Percentiles rank a stretch among this genome's conserved stretches.
Conservation (phyloP, 2,888 invertebrate species). For the Stenichneumon culpator region DNA sequence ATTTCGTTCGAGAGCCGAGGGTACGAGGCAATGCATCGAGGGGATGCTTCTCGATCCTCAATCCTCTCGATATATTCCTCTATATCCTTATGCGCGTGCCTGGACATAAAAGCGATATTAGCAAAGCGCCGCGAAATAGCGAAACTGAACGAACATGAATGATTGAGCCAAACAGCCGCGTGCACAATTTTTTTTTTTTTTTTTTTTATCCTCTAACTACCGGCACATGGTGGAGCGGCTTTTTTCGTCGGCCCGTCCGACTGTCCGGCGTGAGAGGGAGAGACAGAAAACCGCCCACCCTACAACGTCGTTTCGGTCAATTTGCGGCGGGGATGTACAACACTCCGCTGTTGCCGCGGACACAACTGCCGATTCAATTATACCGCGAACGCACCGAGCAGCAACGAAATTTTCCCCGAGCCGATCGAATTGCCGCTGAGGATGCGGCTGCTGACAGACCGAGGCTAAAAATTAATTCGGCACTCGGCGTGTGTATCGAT, state of each 20-base stretch:
- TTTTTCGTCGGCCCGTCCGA: slow-evolving; percentile 40
- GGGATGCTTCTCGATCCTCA: slow-evolving; percentile 25
- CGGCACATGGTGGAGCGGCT: slow-evolving; percentile 1
- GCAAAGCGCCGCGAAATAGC: slow-evolving; percentile 29
- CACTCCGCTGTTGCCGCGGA: slow-evolving; percentile 75
- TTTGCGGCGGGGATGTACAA: slow-evolving; percentile 76
- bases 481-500: slow-evolving; percentile 72
- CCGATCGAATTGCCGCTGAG: slow-evolving; percentile 51
- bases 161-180: slow-evolving; percentile 76
- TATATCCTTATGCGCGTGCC: neutral
- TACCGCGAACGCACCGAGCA: slow-evolving; percentile 45
- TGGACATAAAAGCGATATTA: neutral
- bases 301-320: slow-evolving; percentile 79
- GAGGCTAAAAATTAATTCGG: slow-evolving; percentile 80
- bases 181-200: slow-evolving; percentile 30
- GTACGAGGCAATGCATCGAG: slow-evolving; percentile 29
- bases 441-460: slow-evolving; percentile 10
- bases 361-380: slow-evolving; percentile 82
- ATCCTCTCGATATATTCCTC: slow-evolving; percentile 24
- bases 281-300: slow-evolving; percentile 16
- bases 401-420: slow-evolving; percentile 47
- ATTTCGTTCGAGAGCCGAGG: slow-evolving; percentile 70
- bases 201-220: slow-evolving; percentile 15
- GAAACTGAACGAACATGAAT: slow-evolving; percentile 70
- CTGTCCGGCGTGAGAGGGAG: neutral